Percentiles rank a stretch among this genome's conserved stretches.
phyloP scores from a whole-genome alignment of 1,140 invertebrate genomes.

The Lanistes nyassanus region DNA sequence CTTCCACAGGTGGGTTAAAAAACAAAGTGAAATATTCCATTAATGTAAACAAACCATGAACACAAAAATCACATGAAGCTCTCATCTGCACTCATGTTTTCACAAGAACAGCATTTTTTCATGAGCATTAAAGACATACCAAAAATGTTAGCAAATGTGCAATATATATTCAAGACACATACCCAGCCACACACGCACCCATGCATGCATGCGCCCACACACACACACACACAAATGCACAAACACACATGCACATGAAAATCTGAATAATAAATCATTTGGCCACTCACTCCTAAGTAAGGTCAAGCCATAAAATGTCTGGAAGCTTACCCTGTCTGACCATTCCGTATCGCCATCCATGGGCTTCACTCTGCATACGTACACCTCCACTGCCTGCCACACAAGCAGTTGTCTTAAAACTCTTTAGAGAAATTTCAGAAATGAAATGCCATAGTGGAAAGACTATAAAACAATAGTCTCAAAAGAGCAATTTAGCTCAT shows the following conservation, averaged over 20 bases:
- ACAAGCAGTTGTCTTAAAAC: constrained; percentile 9
- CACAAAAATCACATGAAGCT: too few relatives aligned
- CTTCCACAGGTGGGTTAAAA: too few relatives aligned
- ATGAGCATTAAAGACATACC: too few relatives aligned
- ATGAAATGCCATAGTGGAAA: too few relatives aligned
- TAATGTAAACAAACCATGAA: too few relatives aligned
- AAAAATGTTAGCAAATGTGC: too few relatives aligned
- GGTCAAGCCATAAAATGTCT: too few relatives aligned
- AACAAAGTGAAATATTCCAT: not conserved
- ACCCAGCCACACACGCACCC: too few relatives aligned
- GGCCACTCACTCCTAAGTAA: not conserved
- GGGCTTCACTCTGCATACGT: constrained; percentile 46
- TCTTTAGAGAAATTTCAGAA: not conserved
- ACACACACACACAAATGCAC: not conserved
- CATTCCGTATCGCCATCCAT: constrained; percentile 53
- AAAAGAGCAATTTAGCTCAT: too few relatives aligned
- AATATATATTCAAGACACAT: not conserved
- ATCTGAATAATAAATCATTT: not conserved
- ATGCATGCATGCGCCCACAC: not conserved
- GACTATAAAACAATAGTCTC: too few relatives aligned
- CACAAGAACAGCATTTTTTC: too few relatives aligned
- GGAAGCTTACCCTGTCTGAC: constrained; percentile 42
- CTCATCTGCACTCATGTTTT: too few relatives aligned
- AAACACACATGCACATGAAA: not conserved
- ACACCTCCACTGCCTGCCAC: constrained; percentile 51